Conservation (phyloP, 2,797 vertebrate species). For the Chelidonichthys spinosus region DNA sequence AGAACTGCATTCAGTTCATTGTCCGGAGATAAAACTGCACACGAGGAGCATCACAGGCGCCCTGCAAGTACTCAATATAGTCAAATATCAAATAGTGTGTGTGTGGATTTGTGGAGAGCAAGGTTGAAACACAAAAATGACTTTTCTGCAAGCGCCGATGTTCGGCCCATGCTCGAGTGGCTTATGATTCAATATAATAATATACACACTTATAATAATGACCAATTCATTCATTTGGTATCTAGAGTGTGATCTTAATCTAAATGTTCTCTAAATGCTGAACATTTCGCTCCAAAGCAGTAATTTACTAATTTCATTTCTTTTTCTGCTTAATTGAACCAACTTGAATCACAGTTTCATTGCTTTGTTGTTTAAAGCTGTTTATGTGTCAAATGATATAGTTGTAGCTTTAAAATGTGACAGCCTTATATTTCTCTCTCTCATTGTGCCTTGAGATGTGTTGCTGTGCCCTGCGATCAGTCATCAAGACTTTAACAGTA, state of each 20-base stretch:
- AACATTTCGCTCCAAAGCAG: background rate
- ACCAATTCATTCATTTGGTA: background rate
- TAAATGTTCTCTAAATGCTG: slow-evolving; percentile 7
- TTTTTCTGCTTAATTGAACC: slow-evolving; percentile 16
- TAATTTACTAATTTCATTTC: slow-evolving; percentile 9
- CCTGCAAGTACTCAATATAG: background rate
- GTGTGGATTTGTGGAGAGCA: too few species aligned
- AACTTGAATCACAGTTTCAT: slow-evolving; percentile 1
- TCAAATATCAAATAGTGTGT: too few species aligned
- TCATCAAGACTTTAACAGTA: slow-evolving; percentile 5
- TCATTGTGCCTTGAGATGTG: background rate
- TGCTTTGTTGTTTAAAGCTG: background rate
- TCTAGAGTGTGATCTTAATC: background rate
- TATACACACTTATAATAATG: too few species aligned
- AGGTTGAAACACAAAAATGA: too few species aligned
- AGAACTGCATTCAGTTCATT: slow-evolving; percentile 40
- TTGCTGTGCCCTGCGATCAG: background rate
- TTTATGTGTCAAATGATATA: background rate
- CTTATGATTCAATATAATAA: too few species aligned
- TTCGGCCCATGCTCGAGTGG: too few species aligned
- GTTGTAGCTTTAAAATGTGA: background rate
- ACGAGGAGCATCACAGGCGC: background rate
- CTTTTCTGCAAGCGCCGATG: too few species aligned
- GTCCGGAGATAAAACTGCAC: slow-evolving; percentile 29
- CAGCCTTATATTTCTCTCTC: background rate